Percentiles rank a stretch among this genome's conserved stretches.
Evolutionary conservation across 2,797 vertebrate species (phyloP).

Genomic region (Chelmon rostratus): DNA sequence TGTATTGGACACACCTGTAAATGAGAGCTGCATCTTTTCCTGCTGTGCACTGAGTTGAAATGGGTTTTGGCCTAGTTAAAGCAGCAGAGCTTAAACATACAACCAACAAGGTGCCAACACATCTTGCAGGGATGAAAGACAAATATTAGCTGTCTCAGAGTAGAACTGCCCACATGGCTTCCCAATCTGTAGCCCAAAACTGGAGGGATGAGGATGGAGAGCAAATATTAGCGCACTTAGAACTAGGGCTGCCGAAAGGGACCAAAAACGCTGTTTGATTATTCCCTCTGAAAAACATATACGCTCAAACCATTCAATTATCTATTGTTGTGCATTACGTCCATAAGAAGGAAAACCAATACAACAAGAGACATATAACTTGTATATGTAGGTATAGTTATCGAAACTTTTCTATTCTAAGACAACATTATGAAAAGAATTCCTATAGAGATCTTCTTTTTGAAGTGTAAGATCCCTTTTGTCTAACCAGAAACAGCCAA

Average conservation of each 20-base stretch:
- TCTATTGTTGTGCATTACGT: too few relatives aligned
- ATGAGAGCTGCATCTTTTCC: background rate
- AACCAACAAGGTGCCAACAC: constrained; percentile 25
- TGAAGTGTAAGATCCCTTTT: too few relatives aligned
- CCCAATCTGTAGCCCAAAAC: constrained; percentile 44
- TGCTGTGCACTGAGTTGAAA: background rate
- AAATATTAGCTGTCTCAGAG: constrained; percentile 51
- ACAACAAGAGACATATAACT: too few relatives aligned
- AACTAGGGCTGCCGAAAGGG: background rate
- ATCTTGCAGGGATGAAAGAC: constrained; percentile 53
- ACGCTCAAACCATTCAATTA: too few relatives aligned
- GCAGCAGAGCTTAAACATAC: constrained; percentile 30
- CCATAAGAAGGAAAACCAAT: too few relatives aligned
- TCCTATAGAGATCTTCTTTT: too few relatives aligned
- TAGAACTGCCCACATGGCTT: constrained; percentile 34
- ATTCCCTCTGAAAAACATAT: too few relatives aligned
- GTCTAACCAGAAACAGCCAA: too few relatives aligned
- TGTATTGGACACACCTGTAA: background rate
- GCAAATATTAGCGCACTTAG: constrained; percentile 35
- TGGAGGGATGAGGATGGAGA: constrained; percentile 1
- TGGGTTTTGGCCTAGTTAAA: constrained; percentile 30
- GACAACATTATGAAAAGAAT: too few relatives aligned
- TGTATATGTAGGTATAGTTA: too few relatives aligned
- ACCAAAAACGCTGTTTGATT: too few relatives aligned
- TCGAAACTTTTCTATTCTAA: too few relatives aligned